These are phyloP conservation scores for Mallotus villosus DNA, from an alignment of 2,797 vertebrate species.

Conservation along the genomic window DNA sequence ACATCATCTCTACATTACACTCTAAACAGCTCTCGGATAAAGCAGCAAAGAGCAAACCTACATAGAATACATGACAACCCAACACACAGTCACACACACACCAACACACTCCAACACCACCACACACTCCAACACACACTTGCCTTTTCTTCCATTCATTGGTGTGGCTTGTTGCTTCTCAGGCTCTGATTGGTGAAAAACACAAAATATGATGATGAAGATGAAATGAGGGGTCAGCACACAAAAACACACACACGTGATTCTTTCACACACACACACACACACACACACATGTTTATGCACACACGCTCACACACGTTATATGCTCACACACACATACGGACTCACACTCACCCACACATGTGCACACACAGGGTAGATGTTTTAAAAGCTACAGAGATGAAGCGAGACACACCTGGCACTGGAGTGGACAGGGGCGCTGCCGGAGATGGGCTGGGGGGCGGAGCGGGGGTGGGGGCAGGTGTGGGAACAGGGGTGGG, in stretches of 20 bases:
- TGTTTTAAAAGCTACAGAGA: neutral
- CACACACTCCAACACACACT: neutral
- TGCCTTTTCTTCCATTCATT: neutral
- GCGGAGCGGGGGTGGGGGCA: neutral
- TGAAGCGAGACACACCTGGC: slow-evolving; percentile 3
- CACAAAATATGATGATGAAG: too few species aligned
- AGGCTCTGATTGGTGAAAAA: slow-evolving; percentile 3
- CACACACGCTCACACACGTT: too few species aligned
- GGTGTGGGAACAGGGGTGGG: too few species aligned
- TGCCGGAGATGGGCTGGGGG: neutral
- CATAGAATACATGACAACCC: neutral
- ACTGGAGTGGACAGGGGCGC: neutral
- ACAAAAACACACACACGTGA: too few species aligned
- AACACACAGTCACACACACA: neutral
- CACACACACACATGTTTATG: too few species aligned
- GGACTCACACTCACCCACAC: too few species aligned
- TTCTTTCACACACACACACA: too few species aligned
- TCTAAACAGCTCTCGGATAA: neutral
- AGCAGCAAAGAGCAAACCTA: neutral
- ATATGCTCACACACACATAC: too few species aligned
- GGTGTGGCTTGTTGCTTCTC: slow-evolving; percentile 1
- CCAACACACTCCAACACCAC: neutral
- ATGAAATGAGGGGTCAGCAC: too few species aligned
- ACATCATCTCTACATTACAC: too few species aligned
- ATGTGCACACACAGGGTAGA: neutral